Base-by-base conservation (phyloP, 2,888 invertebrate species). In the Amblyjoppa fuscipennis region DNA sequence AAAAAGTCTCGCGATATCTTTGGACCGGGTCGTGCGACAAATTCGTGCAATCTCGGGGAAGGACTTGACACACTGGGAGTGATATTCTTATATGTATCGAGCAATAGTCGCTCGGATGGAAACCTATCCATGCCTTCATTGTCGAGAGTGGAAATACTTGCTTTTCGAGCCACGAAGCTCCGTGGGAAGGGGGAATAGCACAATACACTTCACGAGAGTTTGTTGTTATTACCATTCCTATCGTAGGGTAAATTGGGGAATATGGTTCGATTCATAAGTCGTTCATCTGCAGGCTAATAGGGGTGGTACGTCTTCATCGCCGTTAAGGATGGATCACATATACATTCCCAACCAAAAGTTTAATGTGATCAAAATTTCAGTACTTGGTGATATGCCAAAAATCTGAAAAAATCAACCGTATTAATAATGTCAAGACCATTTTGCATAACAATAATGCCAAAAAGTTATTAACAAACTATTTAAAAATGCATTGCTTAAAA, bases 31-130 rank as follows among this genome's bases (percentile, higher is more conserved):
- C 66, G 16, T 69, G 66, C 69, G 81, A 81, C 59, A 82, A 82
- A 82, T 85, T 82, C 82, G 68, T 80, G 71, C 75, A 76, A 79
- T 82, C 70, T 59, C 70, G 31, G 11, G 13, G 3, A 34, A 53
- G 74, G 28, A 74, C 78, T 69, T 69, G 61, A 70, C 64, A 75
- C 66, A 25, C 16, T 41, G 25, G 28, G 41, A 51, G 38, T 64
- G 34, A 66, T 34, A 45, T 51, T 41, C 56, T 38, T 41, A 41
- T 77, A n/a, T 77, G 28, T 66, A 66, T 73, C 28, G 38, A 53
- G 38, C 51, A 28, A 56, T 28, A 64, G 51, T 45, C 38, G 6
- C 16, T 38, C 71, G 16, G 49, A 73, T 41, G 13, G 38, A 68
- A 61, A 28, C 25, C 11, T 66, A 68, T 56, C 49, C 41, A 28